Evolutionary conservation across 2,113 vertebrate species (phyloP).

Genomic region (Petaurus breviceps): DNA sequence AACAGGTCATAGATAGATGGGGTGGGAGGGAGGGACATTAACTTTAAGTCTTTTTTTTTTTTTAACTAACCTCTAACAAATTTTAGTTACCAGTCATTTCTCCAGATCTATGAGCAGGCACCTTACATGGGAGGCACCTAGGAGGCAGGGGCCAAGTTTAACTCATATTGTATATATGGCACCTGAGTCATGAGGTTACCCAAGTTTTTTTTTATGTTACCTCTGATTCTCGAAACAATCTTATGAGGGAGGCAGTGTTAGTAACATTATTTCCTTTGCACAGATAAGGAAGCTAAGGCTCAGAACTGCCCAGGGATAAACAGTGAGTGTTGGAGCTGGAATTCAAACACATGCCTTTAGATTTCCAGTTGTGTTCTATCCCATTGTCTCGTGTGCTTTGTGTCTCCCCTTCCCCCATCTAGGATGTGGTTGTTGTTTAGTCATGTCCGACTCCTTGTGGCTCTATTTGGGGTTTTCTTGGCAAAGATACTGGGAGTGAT

Average conservation of each 20-base stretch:
- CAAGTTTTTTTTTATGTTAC: not conserved
- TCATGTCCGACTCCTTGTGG: not conserved
- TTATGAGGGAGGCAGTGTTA: not conserved
- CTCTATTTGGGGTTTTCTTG: not conserved
- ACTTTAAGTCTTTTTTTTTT: not conserved
- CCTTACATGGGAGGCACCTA: not conserved
- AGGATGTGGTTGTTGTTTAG: not conserved
- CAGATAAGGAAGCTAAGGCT: not conserved
- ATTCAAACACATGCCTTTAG: not conserved
- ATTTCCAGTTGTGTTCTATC: not conserved
- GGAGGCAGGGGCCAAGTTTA: not conserved
- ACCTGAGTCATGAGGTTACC: not conserved
- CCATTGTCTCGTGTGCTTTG: not conserved
- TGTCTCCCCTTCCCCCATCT: not conserved
- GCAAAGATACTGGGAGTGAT: not conserved
- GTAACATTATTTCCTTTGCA: not conserved
- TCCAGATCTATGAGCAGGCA: not conserved
- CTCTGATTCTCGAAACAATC: not conserved
- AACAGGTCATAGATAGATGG: not conserved
- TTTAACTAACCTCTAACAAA: not conserved
- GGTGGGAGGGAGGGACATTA: not conserved
- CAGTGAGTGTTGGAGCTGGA: not conserved
- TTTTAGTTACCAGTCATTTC: not conserved
- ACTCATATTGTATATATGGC: not conserved
- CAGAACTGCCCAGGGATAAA: not conserved